Evolutionary conservation across 2,113 vertebrate genomes (phyloP).

Genomic region (Nothoprocta perdicaria): DNA sequence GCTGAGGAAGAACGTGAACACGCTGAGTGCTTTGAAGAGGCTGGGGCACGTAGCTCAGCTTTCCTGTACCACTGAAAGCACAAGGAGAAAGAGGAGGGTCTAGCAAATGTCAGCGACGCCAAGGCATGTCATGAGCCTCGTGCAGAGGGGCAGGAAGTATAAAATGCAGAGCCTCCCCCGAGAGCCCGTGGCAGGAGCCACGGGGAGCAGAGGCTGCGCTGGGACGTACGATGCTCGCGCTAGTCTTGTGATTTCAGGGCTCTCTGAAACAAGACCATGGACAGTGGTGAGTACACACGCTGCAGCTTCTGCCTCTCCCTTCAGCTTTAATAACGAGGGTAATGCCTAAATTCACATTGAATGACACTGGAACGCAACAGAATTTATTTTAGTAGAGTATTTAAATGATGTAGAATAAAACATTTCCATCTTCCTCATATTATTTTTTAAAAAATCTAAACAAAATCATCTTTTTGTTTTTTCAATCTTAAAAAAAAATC

Average conservation of each 20-base stretch:
- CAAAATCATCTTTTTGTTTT: background rate
- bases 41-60: background rate
- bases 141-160: slow-evolving; percentile 14
- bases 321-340: background rate
- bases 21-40: fast-evolving
- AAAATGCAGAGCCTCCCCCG: slow-evolving; percentile 32
- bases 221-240: background rate
- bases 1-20: background rate
- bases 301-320: background rate
- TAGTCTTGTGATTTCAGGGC: background rate
- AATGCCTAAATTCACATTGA: background rate
- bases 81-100: background rate
- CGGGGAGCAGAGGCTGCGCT: fast-evolving
- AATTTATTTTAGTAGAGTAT: background rate
- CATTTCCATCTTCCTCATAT: background rate
- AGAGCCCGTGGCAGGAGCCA: background rate
- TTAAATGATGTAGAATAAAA: background rate
- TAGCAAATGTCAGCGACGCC: background rate
- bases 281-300: slow-evolving; percentile 57
- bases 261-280: slow-evolving; percentile 30
- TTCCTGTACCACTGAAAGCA: background rate
- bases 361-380: background rate
- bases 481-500: background rate
- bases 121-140: background rate
- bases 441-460: background rate